These are phyloP conservation scores for Triplophysa bombifrons DNA, from an alignment of 2,797 vertebrate genomes.

Conservation along the genomic window DNA sequence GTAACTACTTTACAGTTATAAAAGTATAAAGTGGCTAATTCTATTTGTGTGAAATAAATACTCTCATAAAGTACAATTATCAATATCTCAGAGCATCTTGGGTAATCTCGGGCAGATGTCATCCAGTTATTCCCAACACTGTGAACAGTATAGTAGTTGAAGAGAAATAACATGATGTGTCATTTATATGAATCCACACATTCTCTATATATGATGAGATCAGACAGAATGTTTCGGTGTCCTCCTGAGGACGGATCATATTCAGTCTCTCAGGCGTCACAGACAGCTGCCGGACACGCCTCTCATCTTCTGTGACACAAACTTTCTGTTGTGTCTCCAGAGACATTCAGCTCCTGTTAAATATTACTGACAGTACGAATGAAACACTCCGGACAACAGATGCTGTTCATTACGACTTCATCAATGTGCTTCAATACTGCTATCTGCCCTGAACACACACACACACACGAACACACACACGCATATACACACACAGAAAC, in stretches of 20 bases:
- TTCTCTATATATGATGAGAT: neutral
- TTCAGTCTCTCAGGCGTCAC: neutral
- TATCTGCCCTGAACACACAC: too few species aligned
- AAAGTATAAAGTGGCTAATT: too few species aligned
- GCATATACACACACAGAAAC: too few species aligned
- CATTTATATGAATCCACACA: neutral
- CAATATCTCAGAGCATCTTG: too few species aligned
- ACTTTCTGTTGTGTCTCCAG: neutral
- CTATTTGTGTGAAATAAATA: too few species aligned
- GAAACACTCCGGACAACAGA: neutral
- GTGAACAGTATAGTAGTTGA: neutral
- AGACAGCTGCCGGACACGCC: neutral
- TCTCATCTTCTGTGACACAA: neutral
- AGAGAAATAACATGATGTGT: neutral
- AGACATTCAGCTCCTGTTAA: neutral
- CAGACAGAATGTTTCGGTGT: neutral
- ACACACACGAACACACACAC: too few species aligned
- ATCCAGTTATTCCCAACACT: neutral
- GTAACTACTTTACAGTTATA: too few species aligned
- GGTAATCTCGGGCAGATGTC: too few species aligned
- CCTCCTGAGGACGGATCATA: neutral
- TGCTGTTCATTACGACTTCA: neutral
- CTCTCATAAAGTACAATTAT: too few species aligned
- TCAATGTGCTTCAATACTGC: neutral
- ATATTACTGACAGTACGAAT: neutral